A percentile compares a stretch with the other conserved stretches of the same genome.
phyloP scores from a whole-genome alignment of 92 coral and sea anemone species.

The Zoanthus gigantus region DNA sequence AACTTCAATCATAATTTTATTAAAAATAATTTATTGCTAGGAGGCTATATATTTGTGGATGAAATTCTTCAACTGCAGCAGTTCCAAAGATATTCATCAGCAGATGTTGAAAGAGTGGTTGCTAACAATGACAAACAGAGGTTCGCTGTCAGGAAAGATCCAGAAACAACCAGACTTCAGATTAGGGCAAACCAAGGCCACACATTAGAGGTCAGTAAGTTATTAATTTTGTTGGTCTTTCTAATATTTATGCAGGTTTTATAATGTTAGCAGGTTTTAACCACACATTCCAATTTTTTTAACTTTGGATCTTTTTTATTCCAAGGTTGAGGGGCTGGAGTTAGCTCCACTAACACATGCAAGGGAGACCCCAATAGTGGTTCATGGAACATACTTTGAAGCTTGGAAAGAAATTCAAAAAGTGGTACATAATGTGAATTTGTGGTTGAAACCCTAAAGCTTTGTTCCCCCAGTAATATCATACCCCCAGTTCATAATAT shows the following conservation, averaged over 20 bases:
- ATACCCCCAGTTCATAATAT: no score
- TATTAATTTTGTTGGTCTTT: background rate
- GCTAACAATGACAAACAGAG: slow-evolving; percentile 79
- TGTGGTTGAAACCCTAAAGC: no score
- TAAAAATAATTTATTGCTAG: background rate
- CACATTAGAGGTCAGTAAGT: slow-evolving; percentile 62
- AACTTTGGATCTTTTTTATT: background rate
- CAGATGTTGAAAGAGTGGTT: slow-evolving; percentile 71
- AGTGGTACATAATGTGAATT: slow-evolving; percentile 42
- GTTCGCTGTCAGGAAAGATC: slow-evolving; percentile 72
- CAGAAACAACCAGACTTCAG: slow-evolving; percentile 69
- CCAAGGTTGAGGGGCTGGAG: slow-evolving; percentile 76
- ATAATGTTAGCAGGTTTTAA: background rate
- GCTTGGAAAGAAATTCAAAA: slow-evolving; percentile 77
- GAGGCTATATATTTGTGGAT: slow-evolving; percentile 81
- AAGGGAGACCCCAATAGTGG: slow-evolving; percentile 66
- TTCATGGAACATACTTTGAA: slow-evolving; percentile 82
- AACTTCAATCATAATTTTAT: no score
- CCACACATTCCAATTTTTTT: background rate
- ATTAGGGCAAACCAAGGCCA: slow-evolving; percentile 87
- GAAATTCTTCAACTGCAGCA: slow-evolving; percentile 72
- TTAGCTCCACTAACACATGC: slow-evolving; percentile 67
- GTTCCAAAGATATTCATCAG: slow-evolving; percentile 67
- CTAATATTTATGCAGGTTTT: background rate
- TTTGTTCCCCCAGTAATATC: no score